Evolutionary conservation across 1,140 invertebrate genomes (phyloP), one percentile per base, ranked within the genome.

Genomic region (Megalopta genalis): DNA sequence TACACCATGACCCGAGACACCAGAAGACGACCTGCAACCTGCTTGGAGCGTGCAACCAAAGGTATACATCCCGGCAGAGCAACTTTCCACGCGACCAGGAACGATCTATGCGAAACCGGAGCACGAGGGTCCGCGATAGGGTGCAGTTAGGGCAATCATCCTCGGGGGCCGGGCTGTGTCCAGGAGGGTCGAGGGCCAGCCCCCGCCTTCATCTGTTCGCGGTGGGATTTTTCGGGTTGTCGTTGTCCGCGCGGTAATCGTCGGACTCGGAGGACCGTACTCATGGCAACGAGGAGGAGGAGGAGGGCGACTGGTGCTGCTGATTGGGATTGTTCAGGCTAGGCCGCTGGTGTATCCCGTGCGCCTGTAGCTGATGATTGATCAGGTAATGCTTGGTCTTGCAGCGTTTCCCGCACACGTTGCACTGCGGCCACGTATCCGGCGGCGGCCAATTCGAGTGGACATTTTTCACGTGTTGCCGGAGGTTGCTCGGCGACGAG

Each of bases 301-400:
- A 86, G 37, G 84, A 83, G 49, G 87, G 77, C 42, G 87, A 87
- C 49, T 88, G 87, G 66, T 87, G 87, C 54, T 88, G 87, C 9
- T 89, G 81, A 66, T 70, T 82, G 16, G 86, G 86, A 83, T 88
- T 91, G 78, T 87, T 88, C 49, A 92, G 77, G 69, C 82, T 90
- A 16, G 91, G 93, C 75, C 94, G 89, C 89, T 95, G 95, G 80
- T 95, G 94, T 74, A 96, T 95, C 42, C 95, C 95, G 91, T 96
- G 95, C 42, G 95, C 95, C 92, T 95, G 95, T 54, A 96, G 94
- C 90, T 95, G 95, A 91, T 96, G 95, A 92, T 96, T 96, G 92
- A 96, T 95, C 88, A 96, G 94, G 89, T 96, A 96, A 90, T 96
- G 95, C 91, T 96, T 96, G 84, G 95, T 96, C 93, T 96, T 96